Evolutionary conservation across 2,888 invertebrate species (phyloP), one percentile per base, ranked within the genome.

Genomic region (Epinotia nisella): DNA sequence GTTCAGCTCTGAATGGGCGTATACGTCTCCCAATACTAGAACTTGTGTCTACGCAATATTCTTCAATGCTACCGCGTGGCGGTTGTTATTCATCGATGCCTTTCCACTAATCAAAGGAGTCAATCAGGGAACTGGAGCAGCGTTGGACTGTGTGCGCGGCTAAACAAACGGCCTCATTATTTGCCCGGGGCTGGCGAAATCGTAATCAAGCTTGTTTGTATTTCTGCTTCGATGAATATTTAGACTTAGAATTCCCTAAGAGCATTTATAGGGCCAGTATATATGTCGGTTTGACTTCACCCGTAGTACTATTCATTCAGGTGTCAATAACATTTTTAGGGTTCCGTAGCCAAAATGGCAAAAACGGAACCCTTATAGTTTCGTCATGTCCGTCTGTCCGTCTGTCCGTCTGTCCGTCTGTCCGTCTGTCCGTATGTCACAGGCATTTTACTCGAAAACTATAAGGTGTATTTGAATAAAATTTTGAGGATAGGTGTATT

Each of bases 151-250:
- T 76, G 79, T 79, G 75, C 82, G 78, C 76, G 74, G 81, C 80
- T 80, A 81, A 82, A 83, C 82, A 83, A 84, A 82, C 81, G 77
- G 77, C 75, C 81, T 84, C 84, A 84, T 85, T 83, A 83, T 81
- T 82, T 79, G 79, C 79, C 77, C 60, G 76, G 74, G 45, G 70
- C 64, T 55, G 51, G 70, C 49, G 68, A 62, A 75, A 75, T 71
- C 71, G 71, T 75, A 75, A 74, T 75, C 70, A 71, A 61, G 56
- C 45, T 64, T 68, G 69, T 75, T 75, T 75, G 75, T 74, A 53
- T 60, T 75, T 71, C 67, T 64, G 65, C 74, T 71, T 11, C 60
- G 70, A 67, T 70, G 65, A 70, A 53, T 56, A 17, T 24, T 56
- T 51, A 70, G 60, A 70, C 59, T 62, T 58, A 56, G 72, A 67